Percentiles rank a stretch among this genome's conserved stretches.
phyloP scores from a whole-genome alignment of 2,888 invertebrate species.

The Herminia tarsipennalis region DNA sequence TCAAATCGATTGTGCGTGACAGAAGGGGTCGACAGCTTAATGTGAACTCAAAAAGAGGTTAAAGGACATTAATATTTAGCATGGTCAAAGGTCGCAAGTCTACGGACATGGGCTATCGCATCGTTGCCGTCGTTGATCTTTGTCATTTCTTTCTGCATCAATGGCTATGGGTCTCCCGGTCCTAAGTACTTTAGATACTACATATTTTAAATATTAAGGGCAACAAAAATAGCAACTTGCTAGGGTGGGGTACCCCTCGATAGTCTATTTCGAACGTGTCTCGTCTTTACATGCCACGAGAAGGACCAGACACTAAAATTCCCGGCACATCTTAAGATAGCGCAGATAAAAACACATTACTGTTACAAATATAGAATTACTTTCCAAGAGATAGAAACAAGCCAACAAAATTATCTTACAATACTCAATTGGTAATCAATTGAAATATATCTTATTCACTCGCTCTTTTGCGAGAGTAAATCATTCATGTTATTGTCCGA shows the following conservation, averaged over 20 bases:
- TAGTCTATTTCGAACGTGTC: slow-evolving; percentile 12
- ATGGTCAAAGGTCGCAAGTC: no score
- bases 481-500: slow-evolving; percentile 18
- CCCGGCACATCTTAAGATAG: not conserved
- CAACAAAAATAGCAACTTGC: no score
- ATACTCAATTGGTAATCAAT: slow-evolving; percentile 33
- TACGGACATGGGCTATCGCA: no score
- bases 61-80: no score
- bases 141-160: no score
- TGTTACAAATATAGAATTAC: slow-evolving; percentile 15
- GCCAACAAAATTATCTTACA: slow-evolving; percentile 28
- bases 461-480: slow-evolving; percentile 24
- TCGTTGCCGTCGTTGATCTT: no score
- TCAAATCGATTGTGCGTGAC: no score
- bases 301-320: not conserved
- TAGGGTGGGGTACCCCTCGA: slow-evolving; percentile 10
- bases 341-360: slow-evolving; percentile 6
- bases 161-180: no score
- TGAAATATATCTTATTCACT: slow-evolving; percentile 25
- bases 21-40: no score
- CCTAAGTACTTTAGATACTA: no score
- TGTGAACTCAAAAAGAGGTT: no score
- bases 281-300: not conserved
- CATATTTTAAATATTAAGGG: no score
- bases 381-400: slow-evolving; percentile 20